Percentiles rank a stretch among this genome's conserved stretches.
Conservation (phyloP, 2,797 vertebrate genomes). For the Karalla daura region DNA sequence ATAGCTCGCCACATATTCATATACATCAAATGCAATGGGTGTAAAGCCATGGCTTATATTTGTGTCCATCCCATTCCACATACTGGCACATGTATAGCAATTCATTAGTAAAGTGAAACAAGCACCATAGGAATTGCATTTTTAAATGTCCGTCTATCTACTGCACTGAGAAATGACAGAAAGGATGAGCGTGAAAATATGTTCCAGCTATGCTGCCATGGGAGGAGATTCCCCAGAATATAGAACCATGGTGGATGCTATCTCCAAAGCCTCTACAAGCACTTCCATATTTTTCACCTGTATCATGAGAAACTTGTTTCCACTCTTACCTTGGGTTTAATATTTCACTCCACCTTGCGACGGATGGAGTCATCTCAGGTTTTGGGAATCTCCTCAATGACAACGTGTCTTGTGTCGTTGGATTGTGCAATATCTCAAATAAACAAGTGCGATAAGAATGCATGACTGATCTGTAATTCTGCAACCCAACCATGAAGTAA, state of each 20-base stretch:
- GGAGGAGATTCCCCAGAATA: background rate
- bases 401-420: slow-evolving; percentile 27
- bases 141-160: background rate
- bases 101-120: background rate
- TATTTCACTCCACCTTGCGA: slow-evolving; percentile 20
- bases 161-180: background rate
- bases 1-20: background rate
- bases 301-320: slow-evolving; percentile 6
- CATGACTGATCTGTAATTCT: slow-evolving; percentile 23
- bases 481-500: slow-evolving; percentile 35
- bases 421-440: slow-evolving; percentile 25
- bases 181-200: background rate
- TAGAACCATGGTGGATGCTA: background rate
- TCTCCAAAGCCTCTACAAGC: slow-evolving; percentile 2
- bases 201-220: background rate
- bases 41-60: background rate
- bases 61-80: background rate
- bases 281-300: background rate
- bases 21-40: background rate
- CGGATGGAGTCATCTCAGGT: slow-evolving; percentile 18
- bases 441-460: slow-evolving; percentile 27
- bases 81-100: background rate
- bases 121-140: background rate
- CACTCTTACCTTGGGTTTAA: background rate
- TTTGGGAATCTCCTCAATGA: slow-evolving; percentile 16